Base-by-base conservation (phyloP, 1,140 invertebrate species). In the Brachionus rubens region DNA sequence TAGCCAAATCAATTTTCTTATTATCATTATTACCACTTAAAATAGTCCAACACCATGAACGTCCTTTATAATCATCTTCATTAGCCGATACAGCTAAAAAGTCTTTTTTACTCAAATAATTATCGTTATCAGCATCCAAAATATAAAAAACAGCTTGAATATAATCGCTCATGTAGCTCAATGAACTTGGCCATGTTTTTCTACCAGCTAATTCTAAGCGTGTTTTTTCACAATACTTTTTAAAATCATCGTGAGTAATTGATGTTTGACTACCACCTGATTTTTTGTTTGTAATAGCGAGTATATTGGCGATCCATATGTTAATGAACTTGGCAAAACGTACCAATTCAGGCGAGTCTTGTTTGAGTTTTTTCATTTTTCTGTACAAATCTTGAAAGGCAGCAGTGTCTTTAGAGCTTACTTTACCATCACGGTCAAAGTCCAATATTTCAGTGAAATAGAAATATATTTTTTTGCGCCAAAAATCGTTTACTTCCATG, bases 401-500 rank as follows among this genome's bases (percentile, higher is more conserved):
- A 6, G 16, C 5, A 14, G 46, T 24, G 24, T 70, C 67, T 47
- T 70, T 50, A 0, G 43, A 47, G 19, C 47, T 50, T 0, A 70
- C 43, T 33, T 43, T 21, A 28, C 67, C 67, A 36, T 70, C 67
- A 50, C 43, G 43, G 41, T 70, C 47, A 47, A 70, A 47, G 41
- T 70, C 67, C 10, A 70, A 19, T 28, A 70, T 70, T 16, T 70
- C 67, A 16, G 26, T 50, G 46, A 70, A 70, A 36, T 70, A 70
- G 41, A 70, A 70, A 28, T 47, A n/a, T 10, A 70, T 70, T 36
- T 70, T 70, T 43, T 70, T 70, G 9, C 43, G 24, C 67, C 67
- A 70, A 36, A 70, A 70, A 43, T 70, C 67, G 19, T 70, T 70
- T 19, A 70, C 24, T 62, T 62, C 56, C 56, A 62, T 62, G 33